A percentile compares a stretch with the other conserved stretches of the same genome.
These are phyloP conservation scores for Urechis unicinctus DNA, from an alignment of 2,888 invertebrate genomes.

Conservation along the genomic window DNA sequence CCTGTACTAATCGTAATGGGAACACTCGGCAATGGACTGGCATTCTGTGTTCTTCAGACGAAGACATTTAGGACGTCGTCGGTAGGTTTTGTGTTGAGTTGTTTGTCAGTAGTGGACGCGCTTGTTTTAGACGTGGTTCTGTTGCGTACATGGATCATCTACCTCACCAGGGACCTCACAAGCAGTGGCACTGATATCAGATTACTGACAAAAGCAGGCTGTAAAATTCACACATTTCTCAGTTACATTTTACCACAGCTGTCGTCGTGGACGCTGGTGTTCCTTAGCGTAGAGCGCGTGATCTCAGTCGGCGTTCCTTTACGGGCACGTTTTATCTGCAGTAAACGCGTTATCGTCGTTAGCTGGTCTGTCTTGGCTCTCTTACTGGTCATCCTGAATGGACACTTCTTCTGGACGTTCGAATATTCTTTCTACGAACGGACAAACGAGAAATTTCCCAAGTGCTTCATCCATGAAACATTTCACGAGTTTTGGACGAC, in stretches of 20 bases:
- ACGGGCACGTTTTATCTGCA: constrained; percentile 24
- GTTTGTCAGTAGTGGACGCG: no score
- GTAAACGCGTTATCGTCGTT: constrained; percentile 3
- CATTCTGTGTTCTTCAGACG: no score
- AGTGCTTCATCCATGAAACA: constrained; percentile 1
- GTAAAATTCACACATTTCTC: constrained; percentile 30
- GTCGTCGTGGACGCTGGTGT: constrained; percentile 37
- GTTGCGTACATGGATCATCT: no score
- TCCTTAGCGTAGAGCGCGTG: constrained; percentile 33
- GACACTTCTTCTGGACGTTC: constrained; percentile 6
- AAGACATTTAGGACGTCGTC: no score
- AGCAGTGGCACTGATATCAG: no score
- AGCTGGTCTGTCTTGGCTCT: constrained; percentile 6
- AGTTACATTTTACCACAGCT: constrained; percentile 31
- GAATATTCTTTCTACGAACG: constrained; percentile 2
- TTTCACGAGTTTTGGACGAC: not conserved
- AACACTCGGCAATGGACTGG: no score
- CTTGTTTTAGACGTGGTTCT: no score
- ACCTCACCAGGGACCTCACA: no score
- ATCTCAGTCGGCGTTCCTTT: constrained; percentile 32
- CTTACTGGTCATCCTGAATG: constrained; percentile 5
- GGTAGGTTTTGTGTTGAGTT: no score
- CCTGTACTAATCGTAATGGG: no score
- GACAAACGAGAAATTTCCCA: not conserved
- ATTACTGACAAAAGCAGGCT: no score